Evolutionary conservation across 2,113 vertebrate species (phyloP), one percentile per base, ranked within the genome.

Genomic region (Emberiza fucata): DNA sequence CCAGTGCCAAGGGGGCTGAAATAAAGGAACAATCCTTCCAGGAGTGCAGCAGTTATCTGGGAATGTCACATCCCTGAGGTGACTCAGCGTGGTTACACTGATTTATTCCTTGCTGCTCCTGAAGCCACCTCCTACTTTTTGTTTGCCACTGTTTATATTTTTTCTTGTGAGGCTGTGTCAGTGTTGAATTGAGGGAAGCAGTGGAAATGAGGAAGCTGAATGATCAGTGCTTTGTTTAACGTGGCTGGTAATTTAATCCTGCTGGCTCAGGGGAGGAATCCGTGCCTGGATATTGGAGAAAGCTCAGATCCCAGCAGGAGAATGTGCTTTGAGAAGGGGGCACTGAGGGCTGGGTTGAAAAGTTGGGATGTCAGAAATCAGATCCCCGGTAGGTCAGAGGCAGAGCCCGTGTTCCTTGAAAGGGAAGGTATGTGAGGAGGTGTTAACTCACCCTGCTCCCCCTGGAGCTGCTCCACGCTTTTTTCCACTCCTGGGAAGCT

Each of bases 371-470:
- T 13, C n/a, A 37, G 96, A 95, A 92, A 91, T 86, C 66, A 88
- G 84, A 92, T 90, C 63, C 63, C 50, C 5, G 11, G 18, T 63
- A 42, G 54, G 21, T 60, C 8, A 0, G 45, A 42, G 14, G 29
- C 8, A 1, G 70, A 54, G 78, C 20, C 21, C 4, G 35, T 3
- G 25, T 82, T 64, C 91, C 92, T 87, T 94, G 88, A 92, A 95
- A 91, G 91, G 91, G 95, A 95, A 95, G 86, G 93, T 42, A 93
- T 95, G 61, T 4, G 48, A 51, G 76, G 84, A 93, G 82, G 64
- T 89, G 81, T 44, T 5, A 40, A 15, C 86, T 82, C 56, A 0
- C n/a, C 72, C 89, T 76, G 35, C 66, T 35, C 25, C 5, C 18
- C 0, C 70, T 66, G 71, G 44, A 66, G 71, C 59, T 28, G 63